Conservation (phyloP, 1,140 invertebrate species). For the fruit fly (Drosophila melanogaster) region Release_6_plus_ISO1_MT NT_033777.3:20557501-20558000, state of each 20-base stretch:
- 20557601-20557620: slow-evolving; percentile 41
- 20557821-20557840: no score
- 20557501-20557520: slow-evolving; percentile 9
- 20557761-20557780: background rate
- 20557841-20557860: no score
- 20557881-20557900: no score
- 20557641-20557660: slow-evolving; percentile 38
- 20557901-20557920: no score
- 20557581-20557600: slow-evolving; percentile 43
- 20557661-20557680: slow-evolving; percentile 17
- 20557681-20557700: background rate
- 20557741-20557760: background rate
- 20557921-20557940: no score
- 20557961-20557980: no score
- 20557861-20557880: no score
- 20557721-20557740: background rate
- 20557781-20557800: background rate
- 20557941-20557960: no score
- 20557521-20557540: slow-evolving; percentile 1
- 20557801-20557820: no score
- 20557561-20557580: slow-evolving; percentile 10
- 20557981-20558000: no score
- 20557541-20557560: slow-evolving; percentile 4
- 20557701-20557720: background rate
- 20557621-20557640: slow-evolving; percentile 16